phyloP scores from a whole-genome alignment of 2,888 invertebrate species.

The Polyploca ridens region DNA sequence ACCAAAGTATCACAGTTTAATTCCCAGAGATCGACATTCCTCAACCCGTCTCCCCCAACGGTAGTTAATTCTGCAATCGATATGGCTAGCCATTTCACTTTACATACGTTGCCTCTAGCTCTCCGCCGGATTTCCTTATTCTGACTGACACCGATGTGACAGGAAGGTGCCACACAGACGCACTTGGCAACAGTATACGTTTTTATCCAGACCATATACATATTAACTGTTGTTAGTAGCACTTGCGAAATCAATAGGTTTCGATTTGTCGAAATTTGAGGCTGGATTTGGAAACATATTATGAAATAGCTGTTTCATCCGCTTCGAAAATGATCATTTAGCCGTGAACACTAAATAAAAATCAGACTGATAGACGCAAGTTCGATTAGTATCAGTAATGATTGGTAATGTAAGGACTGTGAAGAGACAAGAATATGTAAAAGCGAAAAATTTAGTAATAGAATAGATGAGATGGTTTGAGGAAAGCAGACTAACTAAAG shows the following conservation, averaged over 20 bases:
- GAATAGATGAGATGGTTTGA: too few relatives aligned
- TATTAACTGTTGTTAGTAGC: background rate
- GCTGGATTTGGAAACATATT: too few relatives aligned
- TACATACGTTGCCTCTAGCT: slow-evolving; percentile 1
- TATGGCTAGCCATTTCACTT: slow-evolving; percentile 4
- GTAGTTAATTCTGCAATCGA: background rate
- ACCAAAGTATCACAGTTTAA: background rate
- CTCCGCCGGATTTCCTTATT: slow-evolving; percentile 9
- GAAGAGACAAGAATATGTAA: too few relatives aligned
- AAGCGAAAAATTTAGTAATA: too few relatives aligned
- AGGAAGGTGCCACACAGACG: background rate
- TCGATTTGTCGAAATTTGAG: too few relatives aligned
- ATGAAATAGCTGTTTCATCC: too few relatives aligned
- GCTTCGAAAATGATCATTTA: too few relatives aligned
- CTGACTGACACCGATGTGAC: background rate
- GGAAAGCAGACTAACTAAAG: too few relatives aligned
- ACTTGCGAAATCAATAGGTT: background rate
- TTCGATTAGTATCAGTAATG: too few relatives aligned
- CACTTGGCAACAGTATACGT: background rate
- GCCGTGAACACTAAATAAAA: too few relatives aligned
- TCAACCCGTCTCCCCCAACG: background rate
- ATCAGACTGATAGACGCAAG: too few relatives aligned
- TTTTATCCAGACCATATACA: background rate
- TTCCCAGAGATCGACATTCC: background rate
- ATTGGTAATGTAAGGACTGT: too few relatives aligned